Conservation (phyloP, 2,113 vertebrate genomes). For the Rhadina sibilatrix region DNA sequence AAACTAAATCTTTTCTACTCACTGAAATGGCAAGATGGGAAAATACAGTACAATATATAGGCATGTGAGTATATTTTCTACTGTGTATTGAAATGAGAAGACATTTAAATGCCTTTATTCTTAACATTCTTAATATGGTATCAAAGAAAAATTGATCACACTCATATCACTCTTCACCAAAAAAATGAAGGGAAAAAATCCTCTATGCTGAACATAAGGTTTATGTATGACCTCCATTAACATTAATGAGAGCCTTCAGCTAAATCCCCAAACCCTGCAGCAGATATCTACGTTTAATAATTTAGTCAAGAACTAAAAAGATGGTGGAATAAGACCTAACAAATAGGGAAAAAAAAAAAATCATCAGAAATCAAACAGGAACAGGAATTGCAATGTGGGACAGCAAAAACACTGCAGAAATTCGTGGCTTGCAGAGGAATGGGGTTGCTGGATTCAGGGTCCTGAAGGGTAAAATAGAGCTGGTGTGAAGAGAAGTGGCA, state of each 20-base stretch:
- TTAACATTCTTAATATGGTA: not conserved
- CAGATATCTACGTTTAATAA: not conserved
- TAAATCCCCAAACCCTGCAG: not conserved
- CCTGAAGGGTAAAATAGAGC: not conserved
- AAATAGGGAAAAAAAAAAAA: not conserved
- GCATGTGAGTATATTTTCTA: not conserved
- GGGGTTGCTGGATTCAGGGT: not conserved
- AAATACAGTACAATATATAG: not conserved
- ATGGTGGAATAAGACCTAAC: not conserved
- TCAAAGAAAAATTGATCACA: not conserved
- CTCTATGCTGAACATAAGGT: not conserved
- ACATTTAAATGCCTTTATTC: not conserved
- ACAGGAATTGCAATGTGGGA: not conserved
- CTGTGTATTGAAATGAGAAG: not conserved
- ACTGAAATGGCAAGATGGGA: not conserved
- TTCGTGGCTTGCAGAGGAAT: not conserved
- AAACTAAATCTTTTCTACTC: not conserved
- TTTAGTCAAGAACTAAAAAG: slow-evolving; percentile 2
- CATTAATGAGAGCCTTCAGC: not conserved
- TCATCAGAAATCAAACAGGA: not conserved
- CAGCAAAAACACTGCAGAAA: not conserved
- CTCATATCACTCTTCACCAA: not conserved
- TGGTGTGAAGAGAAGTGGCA: not conserved
- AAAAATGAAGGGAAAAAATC: not conserved
- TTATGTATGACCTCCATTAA: not conserved